Evolutionary conservation across 2,113 vertebrate species (phyloP), one percentile per base, ranked within the genome.

Genomic region (Aramus guarauna): DNA sequence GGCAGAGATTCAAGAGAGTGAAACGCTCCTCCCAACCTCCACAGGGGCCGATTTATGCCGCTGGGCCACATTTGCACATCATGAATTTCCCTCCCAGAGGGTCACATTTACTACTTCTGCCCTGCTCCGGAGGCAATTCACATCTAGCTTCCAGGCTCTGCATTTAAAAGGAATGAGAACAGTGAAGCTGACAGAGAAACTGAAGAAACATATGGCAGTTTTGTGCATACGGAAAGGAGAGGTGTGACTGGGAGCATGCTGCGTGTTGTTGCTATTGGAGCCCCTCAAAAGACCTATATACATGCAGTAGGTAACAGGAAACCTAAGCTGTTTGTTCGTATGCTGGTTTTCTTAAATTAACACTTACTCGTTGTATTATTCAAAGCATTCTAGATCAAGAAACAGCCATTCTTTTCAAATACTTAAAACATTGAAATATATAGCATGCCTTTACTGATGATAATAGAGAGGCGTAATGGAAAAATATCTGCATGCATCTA

Each of bases 201-300:
- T n/a, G 66, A 87, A 96, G 88, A 85, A 94, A 71, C 91, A 91
- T 48, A 91, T 36, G 91, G 88, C 76, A 78, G 86, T 30, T 94
- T 43, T 52, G 43, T 78, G 91, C 88, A 45, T 9, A 66, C 0
- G 1, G 84, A 68, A 77, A 84, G 55, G 48, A 64, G 84, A 94
- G 63, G 83, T 95, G 88, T 86, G 94, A 78, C 79, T 64, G 73
- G 39, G 48, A 95, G 60, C 88, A 37, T 2, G 7, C 84, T 87
- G 87, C 3, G 5, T 15, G 45, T 43, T 77, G 60, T 13, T 96
- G 83, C 88, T 82, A 21, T 27, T 72, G 88, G 86, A 92, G 66
- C 36, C 56, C 27, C 69, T 85, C 86, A n/a, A 48, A 83, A 72
- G 91, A 78, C 77, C 94, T 68, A 85, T 22, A 92, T 87, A 66